These are phyloP conservation scores for Nasua narica DNA, from an alignment of 2,797 vertebrate species.

Conservation along the genomic window DNA sequence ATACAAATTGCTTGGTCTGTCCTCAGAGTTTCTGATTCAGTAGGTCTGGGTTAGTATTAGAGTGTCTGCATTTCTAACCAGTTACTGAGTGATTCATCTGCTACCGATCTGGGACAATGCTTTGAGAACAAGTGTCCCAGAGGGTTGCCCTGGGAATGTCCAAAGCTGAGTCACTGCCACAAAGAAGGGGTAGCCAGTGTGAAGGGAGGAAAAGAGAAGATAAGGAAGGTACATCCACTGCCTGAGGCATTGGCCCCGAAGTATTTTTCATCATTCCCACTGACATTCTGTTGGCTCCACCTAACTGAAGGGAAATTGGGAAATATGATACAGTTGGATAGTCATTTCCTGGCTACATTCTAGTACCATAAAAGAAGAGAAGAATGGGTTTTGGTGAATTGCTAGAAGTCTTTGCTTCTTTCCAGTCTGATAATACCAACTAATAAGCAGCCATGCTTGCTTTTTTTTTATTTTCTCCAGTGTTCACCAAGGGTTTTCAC, in stretches of 20 bases:
- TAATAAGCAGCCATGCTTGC: neutral
- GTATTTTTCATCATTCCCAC: neutral
- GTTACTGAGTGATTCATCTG: neutral
- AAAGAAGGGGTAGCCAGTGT: neutral
- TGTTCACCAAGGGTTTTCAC: neutral
- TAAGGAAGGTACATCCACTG: neutral
- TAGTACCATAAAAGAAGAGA: neutral
- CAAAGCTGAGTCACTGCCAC: neutral
- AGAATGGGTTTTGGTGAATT: neutral
- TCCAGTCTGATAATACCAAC: neutral
- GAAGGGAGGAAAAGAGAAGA: neutral
- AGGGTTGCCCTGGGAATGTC: neutral
- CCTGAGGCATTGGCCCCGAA: neutral
- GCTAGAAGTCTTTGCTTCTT: neutral
- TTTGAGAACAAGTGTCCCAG: neutral
- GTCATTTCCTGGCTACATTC: neutral
- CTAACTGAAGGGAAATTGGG: neutral
- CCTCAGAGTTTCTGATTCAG: neutral
- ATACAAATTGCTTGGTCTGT: neutral
- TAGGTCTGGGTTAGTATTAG: neutral
- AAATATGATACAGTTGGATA: neutral
- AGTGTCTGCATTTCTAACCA: neutral
- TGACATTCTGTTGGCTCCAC: neutral
- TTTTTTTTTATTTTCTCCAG: neutral
- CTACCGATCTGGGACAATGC: neutral